Evolutionary conservation across 2,113 vertebrate species (phyloP).

Genomic region (Monopterus albus): DNA sequence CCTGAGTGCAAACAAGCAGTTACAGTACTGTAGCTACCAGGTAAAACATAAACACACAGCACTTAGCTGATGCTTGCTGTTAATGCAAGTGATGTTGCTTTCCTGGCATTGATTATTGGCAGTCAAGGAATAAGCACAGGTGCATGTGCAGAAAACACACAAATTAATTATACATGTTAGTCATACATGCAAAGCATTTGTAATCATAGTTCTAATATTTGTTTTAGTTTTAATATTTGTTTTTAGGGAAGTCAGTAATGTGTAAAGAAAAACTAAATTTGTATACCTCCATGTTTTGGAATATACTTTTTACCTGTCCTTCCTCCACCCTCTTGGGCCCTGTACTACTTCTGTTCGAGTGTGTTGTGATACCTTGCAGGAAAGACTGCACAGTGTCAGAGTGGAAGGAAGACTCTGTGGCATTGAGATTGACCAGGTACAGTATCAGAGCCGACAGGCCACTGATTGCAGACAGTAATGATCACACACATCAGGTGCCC

Average conservation of each 20-base stretch:
- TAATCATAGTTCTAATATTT: neutral
- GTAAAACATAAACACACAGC: neutral
- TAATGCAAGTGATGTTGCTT: neutral
- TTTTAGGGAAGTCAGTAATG: neutral
- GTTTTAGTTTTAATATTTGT: neutral
- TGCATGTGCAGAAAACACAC: neutral
- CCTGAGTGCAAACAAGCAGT: constrained; percentile 12
- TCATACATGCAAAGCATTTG: neutral
- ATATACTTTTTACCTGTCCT: neutral
- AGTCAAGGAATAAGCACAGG: neutral
- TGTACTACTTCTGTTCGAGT: neutral
- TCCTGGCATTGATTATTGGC: neutral
- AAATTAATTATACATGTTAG: neutral
- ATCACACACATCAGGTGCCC: constrained; percentile 29
- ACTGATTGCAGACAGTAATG: constrained; percentile 53
- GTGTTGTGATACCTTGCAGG: constrained; percentile 7
- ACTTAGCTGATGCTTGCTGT: neutral
- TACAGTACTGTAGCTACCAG: neutral
- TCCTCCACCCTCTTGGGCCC: neutral
- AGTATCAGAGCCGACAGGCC: constrained; percentile 41
- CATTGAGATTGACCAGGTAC: constrained; percentile 54
- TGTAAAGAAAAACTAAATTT: neutral
- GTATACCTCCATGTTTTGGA: neutral
- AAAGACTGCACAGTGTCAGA: neutral
- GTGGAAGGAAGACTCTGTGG: neutral